Conservation (phyloP, 2,888 invertebrate genomes). For the Steinernema hermaphroditum region DNA sequence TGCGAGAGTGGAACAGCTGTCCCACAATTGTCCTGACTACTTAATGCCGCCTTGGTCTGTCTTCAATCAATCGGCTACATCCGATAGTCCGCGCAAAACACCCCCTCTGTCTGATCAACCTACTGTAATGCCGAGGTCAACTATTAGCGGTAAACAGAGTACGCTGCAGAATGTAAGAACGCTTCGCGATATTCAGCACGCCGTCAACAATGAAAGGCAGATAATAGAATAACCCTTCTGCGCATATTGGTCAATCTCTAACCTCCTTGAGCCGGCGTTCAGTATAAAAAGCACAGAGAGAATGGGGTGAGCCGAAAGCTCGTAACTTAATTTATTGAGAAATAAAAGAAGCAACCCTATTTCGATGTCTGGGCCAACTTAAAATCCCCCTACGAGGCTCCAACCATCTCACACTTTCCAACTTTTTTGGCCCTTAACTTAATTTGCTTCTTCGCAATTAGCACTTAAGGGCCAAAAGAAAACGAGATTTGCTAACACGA, state of each 20-base stretch:
- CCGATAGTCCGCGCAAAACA: constrained; percentile 13
- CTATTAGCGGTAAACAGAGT: constrained; percentile 8
- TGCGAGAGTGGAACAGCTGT: constrained; percentile 25
- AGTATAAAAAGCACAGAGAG: background rate
- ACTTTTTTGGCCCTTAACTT: constrained; percentile 21
- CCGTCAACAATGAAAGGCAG: constrained; percentile 8
- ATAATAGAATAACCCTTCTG: constrained; percentile 18
- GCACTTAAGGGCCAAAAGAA: background rate
- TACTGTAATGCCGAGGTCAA: constrained; percentile 22
- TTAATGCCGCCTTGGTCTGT: constrained; percentile 11
- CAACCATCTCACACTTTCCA: background rate
- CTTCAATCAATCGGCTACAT: constrained; percentile 25
- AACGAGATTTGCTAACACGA: background rate
- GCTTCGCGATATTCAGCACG: background rate
- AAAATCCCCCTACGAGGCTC: background rate
- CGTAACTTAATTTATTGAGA: constrained; percentile 13
- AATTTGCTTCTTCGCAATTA: background rate
- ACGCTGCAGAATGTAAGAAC: background rate
- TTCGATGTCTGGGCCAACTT: constrained; percentile 15
- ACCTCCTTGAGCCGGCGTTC: constrained; percentile 26
- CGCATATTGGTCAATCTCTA: constrained; percentile 23
- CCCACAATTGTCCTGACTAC: constrained; percentile 30
- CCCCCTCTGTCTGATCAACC: background rate
- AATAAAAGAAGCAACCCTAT: constrained; percentile 29
- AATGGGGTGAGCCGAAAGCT: constrained; percentile 29